Base-by-base conservation (phyloP, 2,797 vertebrate genomes). In the Tenualosa thibaudeaui region DNA sequence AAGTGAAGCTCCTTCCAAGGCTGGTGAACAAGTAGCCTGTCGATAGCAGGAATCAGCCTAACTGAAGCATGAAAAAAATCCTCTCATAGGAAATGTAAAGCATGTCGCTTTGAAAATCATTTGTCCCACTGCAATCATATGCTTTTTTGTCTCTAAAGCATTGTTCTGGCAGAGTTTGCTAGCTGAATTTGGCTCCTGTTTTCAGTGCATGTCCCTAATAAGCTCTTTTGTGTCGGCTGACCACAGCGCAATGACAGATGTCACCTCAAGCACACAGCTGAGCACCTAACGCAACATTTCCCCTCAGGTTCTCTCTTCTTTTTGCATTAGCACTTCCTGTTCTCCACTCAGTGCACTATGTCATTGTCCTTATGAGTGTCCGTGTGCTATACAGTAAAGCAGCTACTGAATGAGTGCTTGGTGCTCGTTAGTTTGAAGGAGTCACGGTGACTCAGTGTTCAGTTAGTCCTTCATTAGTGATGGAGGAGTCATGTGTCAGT, bases 241-340 rank as follows among this genome's bases (percentile, higher is more conserved):
- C 58, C 54, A 50, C 62, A 81, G 82, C 60, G 60, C 40, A 86
- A 84, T 56, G 81, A 65, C 81, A 84, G 83, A 83, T 84, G 86
- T 85, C 43, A 83, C 75, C 62, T 65, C 65, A 82, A 49, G 40
- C 54, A 87, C 81, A 51, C 50, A 82, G 31, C 75, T 53, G 51
- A n/a, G 22, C 46, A 24, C 17, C 56, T 22, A 58, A 58, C 56
- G 3, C 19, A 0, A 19, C 15, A 56, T 19, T 56, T 19, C 2
- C 54, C 54, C 19, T 22, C 2, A 17, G 17, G 3, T 15, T 22
- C 56, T 22, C 1, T 5, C 19, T 19, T 22, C 15, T 56, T 22
- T 58, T 22, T 58, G 56, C 56, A 22, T 22, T 58, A 17, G 6
- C 3, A 1, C 13, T 54, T 17, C 3, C 12, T 54, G 31, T 54